Evolutionary conservation across 2,888 invertebrate species (phyloP), one percentile per base, ranked within the genome.

Genomic region (Abscondita cerata): DNA sequence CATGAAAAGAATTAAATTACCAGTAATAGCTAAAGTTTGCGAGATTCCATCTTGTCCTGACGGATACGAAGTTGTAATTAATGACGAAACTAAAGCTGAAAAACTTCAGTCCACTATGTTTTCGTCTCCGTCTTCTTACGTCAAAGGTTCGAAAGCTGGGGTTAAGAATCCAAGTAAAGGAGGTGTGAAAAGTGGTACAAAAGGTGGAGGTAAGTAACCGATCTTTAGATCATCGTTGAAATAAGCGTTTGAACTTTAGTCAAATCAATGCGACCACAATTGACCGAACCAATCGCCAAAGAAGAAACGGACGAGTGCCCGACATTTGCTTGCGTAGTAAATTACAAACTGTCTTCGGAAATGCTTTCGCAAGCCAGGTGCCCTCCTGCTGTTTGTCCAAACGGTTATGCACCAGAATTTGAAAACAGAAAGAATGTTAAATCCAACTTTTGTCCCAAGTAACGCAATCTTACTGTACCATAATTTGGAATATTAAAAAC

Each of bases 381-480:
- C 62, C 76, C 76, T 0, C 70, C 82, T 1, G 81, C 83, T 1
- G 68, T 73, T 8, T 92, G 91, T 70, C 90, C 89, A 0, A 78
- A 82, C 0, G 83, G 83, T 1, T 89, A 89, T 74, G 79, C 60
- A 13, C 59, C 65, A 2, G 61, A 63, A 33, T 71, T 70, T 36
- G 72, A 72, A 46, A 13, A 69, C 12, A 64, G 67, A 4, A 57
- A 59, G 41, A 61, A 55, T 44, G 58, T 46, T 13, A 54, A 46
- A 40, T 25, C 63, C 5, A 71, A 70, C 53, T 58, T 62, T 11
- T 78, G 78, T 66, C 76, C 77, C 1, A 68, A 60, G 70, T 74
- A 71, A 60, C 55, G 56, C 48, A n/a, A n/a, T n/a, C n/a, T n/a
- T n/a, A n/a, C n/a, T n/a, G n/a, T n/a, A n/a, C n/a, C n/a, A 16